These are phyloP conservation scores for Triplophysa bombifrons DNA, from an alignment of 2,797 vertebrate genomes.

Conservation along the genomic window DNA sequence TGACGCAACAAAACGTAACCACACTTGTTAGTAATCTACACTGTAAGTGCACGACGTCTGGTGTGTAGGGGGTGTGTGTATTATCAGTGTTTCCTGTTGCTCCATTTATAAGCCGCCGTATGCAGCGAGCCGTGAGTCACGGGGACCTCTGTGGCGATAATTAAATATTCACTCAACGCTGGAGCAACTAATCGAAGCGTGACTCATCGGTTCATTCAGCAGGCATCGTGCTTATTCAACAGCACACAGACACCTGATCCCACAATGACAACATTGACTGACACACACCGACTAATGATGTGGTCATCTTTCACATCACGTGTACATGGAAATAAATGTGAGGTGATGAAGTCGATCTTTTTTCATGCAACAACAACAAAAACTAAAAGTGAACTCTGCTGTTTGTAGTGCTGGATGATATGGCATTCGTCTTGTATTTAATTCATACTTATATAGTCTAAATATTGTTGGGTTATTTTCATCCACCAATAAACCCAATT, in stretches of 20 bases:
- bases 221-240: conserved; percentile 40
- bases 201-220: conserved; percentile 50
- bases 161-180: conserved; percentile 45
- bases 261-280: conserved; percentile 19
- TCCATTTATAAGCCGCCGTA: conserved; percentile 49
- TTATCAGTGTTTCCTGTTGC: conserved; percentile 51
- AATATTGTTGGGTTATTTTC: no score
- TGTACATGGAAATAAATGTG: neutral
- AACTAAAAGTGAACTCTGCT: neutral
- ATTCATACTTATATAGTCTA: no score
- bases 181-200: conserved; percentile 46
- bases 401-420: neutral
- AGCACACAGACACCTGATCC: conserved; percentile 33
- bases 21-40: neutral
- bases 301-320: neutral
- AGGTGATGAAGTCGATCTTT: neutral
- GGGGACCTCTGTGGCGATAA: conserved; percentile 36
- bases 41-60: neutral
- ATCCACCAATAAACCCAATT: no score
- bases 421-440: no score
- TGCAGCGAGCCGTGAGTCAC: conserved; percentile 54
- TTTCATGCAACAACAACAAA: neutral
- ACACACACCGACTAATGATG: conserved; percentile 1
- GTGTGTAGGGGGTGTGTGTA: conserved; percentile 32
- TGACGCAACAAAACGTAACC: no score